A percentile compares a stretch with the other conserved stretches of the same genome.
phyloP scores from a whole-genome alignment of 2,113 vertebrate genomes.

The Ageneiosus marmoratus region DNA sequence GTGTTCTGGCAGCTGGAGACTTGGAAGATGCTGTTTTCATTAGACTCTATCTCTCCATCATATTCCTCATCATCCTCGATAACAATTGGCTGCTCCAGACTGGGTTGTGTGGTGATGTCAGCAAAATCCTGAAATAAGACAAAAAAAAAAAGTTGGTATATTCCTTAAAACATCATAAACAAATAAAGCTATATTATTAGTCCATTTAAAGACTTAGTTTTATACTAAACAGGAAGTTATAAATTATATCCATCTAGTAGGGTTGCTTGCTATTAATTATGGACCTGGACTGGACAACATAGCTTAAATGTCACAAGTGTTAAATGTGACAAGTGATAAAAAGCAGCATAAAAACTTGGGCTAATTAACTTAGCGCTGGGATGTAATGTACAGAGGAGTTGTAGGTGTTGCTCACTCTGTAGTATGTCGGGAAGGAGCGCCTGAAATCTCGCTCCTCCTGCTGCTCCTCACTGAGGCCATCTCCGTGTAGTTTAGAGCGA shows the following conservation, averaged over 20 bases:
- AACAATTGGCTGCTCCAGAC: slow-evolving; percentile 79
- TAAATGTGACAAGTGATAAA: neutral
- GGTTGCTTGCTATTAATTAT: neutral
- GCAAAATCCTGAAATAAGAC: slow-evolving; percentile 83
- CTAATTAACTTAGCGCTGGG: neutral
- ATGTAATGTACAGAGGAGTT: neutral
- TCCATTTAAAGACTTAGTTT: neutral
- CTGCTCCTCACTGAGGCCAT: slow-evolving; percentile 79
- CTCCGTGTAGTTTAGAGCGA: slow-evolving; percentile 75
- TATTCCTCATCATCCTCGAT: slow-evolving; percentile 61
- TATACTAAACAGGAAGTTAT: too few relatives aligned
- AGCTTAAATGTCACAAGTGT: neutral
- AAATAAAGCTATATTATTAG: neutral
- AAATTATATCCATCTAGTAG: neutral
- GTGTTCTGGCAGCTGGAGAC: slow-evolving; percentile 78
- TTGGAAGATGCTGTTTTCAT: slow-evolving; percentile 61
- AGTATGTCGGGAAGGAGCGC: slow-evolving; percentile 81
- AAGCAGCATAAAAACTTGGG: neutral
- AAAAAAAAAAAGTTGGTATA: neutral
- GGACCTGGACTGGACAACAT: neutral
- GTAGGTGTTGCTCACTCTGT: slow-evolving; percentile 70
- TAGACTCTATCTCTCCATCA: slow-evolving; percentile 38
- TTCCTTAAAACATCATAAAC: neutral
- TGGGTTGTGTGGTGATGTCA: slow-evolving; percentile 81
- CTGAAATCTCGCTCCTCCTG: slow-evolving; percentile 89